A percentile compares a stretch with the other conserved stretches of the same genome.
phyloP scores from a whole-genome alignment of 2,888 invertebrate species.

The Lasiommata megera region DNA sequence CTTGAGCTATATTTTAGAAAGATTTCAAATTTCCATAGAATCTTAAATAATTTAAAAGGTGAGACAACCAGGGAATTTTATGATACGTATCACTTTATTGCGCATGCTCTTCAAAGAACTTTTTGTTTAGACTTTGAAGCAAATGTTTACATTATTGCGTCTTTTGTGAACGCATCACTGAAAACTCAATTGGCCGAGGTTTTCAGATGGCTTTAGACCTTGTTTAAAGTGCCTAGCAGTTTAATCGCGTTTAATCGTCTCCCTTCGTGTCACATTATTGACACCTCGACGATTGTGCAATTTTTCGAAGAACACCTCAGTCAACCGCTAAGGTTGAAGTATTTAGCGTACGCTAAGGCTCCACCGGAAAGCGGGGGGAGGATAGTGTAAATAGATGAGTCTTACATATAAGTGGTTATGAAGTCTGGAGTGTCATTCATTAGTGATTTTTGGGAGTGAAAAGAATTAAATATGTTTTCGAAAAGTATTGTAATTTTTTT shows the following conservation, averaged over 20 bases:
- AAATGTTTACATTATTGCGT: conserved; percentile 4
- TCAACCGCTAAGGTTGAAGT: conserved; percentile 77
- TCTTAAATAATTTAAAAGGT: too few relatives aligned
- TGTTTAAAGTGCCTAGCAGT: conserved; percentile 44
- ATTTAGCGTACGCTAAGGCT: conserved; percentile 74
- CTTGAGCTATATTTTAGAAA: too few relatives aligned
- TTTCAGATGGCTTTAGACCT: conserved; percentile 36
- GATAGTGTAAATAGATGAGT: conserved; percentile 76
- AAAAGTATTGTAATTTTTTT: conserved; percentile 47
- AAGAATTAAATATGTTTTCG: conserved; percentile 50
- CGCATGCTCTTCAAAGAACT: too few relatives aligned
- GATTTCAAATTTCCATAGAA: too few relatives aligned
- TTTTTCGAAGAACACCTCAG: conserved; percentile 73
- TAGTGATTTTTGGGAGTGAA: conserved; percentile 58
- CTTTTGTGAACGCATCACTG: conserved; percentile 34
- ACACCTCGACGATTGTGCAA: conserved; percentile 75
- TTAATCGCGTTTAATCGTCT: conserved; percentile 57
- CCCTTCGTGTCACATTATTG: conserved; percentile 69
- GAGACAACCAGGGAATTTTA: too few relatives aligned
- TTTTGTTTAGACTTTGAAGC: background rate
- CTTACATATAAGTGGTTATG: conserved; percentile 74
- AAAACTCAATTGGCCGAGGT: conserved; percentile 35
- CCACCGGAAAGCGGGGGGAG: conserved; percentile 74
- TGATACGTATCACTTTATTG: too few relatives aligned
- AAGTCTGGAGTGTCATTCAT: conserved; percentile 71